Base-by-base conservation (phyloP, 2,113 vertebrate genomes). In the Glareola pratincola region DNA sequence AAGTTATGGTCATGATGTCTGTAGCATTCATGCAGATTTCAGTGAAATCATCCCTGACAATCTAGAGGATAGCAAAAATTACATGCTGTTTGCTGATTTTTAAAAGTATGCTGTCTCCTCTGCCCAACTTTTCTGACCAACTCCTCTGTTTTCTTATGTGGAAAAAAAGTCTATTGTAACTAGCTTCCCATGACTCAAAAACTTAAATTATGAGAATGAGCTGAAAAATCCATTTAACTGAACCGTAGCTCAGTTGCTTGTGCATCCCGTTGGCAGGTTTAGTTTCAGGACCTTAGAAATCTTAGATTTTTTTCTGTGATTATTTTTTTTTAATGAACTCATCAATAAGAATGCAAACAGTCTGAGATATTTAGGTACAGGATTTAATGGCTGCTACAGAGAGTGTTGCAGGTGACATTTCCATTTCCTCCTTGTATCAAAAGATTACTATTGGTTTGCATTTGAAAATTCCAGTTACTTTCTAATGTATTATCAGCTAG, bases 381-480 rank as follows among this genome's bases (percentile, higher is more conserved):
- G 19, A 23, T 96, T 50, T 92, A 85, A 82, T 76, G 54, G 62
- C 39, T 69, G 63, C 36, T 78, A 34, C 63, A 17, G 45, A 43
- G 29, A 53, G 60, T 60, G 34, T 56, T 68, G 66, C 62, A 81
- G 19, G 50, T 90, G 30, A 45, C 90, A 21, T 32, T 77, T 80
- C 53, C 1, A 2, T 29, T 84, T 75, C 30, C 26, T 95, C 4
- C 16, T 78, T 82, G 34, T 68, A 39, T 63, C 47, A 41, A 50
- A 84, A 80, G 48, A 11, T 59, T 32, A 39, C 15, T 43, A 4
- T 34, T 68, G 6, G 30, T 90, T 76, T 76, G 6, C 4, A 37
- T 50, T 53, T 80, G 53, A 92, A 90, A 95, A 80, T 67, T 48
- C 27, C 60, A 62, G 72, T 88, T 93, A 50, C 16, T 59, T 85